Percentiles rank a stretch among this genome's conserved stretches.
Conservation (phyloP, 2,797 vertebrate species). For the Yasuhikotakia modesta region DNA sequence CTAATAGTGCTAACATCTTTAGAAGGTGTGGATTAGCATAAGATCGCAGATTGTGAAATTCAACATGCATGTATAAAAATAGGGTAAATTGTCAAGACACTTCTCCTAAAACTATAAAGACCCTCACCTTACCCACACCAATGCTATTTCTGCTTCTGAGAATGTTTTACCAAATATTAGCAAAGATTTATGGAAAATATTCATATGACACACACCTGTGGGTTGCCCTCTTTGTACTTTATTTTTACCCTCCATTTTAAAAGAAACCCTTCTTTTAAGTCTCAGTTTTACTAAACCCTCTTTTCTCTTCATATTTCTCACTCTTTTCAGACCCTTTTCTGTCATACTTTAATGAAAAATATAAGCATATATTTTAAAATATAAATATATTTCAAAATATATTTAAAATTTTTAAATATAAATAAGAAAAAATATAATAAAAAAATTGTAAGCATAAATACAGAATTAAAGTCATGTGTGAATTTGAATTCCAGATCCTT, state of each 20-base stretch:
- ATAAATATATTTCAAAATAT: no score
- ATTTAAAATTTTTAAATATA: no score
- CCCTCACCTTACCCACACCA: not conserved
- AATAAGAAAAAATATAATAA: not conserved
- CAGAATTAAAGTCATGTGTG: no score
- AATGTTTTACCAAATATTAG: not conserved
- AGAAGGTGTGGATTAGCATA: no score
- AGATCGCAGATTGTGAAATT: no score
- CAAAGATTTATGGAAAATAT: not conserved
- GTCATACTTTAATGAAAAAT: not conserved
- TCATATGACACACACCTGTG: not conserved
- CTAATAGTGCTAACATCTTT: no score
- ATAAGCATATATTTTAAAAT: not conserved
- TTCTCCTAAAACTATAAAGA: not conserved
- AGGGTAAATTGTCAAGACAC: not conserved
- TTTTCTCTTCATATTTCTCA: constrained; percentile 30
- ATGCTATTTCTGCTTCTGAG: not conserved
- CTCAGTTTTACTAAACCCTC: not conserved
- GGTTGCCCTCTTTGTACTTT: not conserved
- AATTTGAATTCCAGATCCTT: no score
- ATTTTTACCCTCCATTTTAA: no score
- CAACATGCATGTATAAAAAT: not conserved
- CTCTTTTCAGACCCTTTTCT: not conserved
- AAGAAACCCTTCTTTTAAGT: not conserved
- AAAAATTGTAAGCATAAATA: no score